Evolutionary conservation across 2,113 vertebrate species (phyloP), one percentile per base, ranked within the genome.

Genomic region (Patagioenas fasciata): DNA sequence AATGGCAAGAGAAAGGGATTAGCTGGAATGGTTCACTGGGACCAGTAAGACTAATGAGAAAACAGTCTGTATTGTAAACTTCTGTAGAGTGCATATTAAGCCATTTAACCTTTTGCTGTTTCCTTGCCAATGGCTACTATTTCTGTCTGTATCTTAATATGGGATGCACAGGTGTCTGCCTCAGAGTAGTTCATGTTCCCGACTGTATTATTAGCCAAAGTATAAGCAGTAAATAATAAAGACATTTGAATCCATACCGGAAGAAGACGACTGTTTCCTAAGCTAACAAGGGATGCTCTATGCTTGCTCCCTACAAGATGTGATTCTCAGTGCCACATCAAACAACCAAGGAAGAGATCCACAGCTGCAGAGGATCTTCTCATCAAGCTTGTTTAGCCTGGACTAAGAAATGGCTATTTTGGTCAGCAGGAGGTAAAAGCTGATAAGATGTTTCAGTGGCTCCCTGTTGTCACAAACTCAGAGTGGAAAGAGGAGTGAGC

Each of bases 31-130:
- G 5, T 58, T 93, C 12, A 0, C n/a, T 40, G 69, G 73, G 21
- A 12, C 18, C 0, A 1, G 12, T 70, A 88, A 81, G 32, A 87
- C 78, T 88, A 91, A 92, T 58, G 78, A 95, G 71, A 58, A 91
- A 95, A 81, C 57, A 62, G 64, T 15, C 34, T 13, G 24, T n/a
- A 25, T 44, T 25, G 58, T 64, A 77, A 67, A 36, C 31, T 65
- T 91, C 80, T 64, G 53, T 13, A 74, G 94, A 90, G 20, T 21
- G 6, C 26, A 15, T 34, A 9, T 82, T 64, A 83, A 72, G 60
- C 92, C 91, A 20, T 84, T 96, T 94, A 88, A 94, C 79, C 61
- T 92, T 90, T 75, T 79, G 64, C 51, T 86, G 32, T 88, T 90
- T 88, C 71, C 31, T 85, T 65, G 47, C 34, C n/a, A n/a, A 20